Conservation (phyloP, 2,797 vertebrate species). For the Garrulus glandarius region DNA sequence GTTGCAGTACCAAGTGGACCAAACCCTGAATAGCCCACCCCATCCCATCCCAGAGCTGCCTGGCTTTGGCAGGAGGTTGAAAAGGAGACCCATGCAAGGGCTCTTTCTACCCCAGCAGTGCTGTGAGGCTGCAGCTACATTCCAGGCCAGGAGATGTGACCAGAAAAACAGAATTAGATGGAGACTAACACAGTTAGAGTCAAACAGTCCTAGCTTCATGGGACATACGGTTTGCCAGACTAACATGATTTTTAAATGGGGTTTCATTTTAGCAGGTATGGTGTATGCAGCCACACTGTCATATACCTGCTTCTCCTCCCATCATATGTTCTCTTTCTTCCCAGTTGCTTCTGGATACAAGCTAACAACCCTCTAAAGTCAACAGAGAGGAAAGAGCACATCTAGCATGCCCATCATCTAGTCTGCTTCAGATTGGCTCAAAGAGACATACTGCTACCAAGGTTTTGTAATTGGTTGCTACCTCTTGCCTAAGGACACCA, state of each 20-base stretch:
- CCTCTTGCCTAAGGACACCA: not conserved
- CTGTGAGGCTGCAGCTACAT: fast-evolving
- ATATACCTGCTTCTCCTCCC: not conserved
- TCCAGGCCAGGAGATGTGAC: not conserved
- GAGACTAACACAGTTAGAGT: not conserved
- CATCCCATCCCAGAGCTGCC: not conserved
- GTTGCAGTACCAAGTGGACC: not conserved
- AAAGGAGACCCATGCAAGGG: not conserved
- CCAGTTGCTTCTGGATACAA: not conserved
- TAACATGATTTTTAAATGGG: not conserved
- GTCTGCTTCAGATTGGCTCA: not conserved
- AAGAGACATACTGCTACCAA: not conserved
- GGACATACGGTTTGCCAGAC: not conserved
- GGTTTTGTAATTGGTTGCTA: not conserved
- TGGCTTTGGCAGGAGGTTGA: not conserved
- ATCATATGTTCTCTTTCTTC: not conserved
- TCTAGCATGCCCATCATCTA: not conserved
- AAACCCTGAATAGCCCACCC: not conserved
- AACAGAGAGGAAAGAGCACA: not conserved
- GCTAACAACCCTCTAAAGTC: not conserved
- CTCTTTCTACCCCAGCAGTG: not conserved
- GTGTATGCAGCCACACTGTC: not conserved
- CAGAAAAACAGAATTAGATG: not conserved
- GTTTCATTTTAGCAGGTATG: not conserved
- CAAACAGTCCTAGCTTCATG: not conserved